Percentiles rank a stretch among this genome's conserved stretches.
Evolutionary conservation across 2,113 vertebrate genomes (phyloP).

Genomic region (Caranx ignobilis): DNA sequence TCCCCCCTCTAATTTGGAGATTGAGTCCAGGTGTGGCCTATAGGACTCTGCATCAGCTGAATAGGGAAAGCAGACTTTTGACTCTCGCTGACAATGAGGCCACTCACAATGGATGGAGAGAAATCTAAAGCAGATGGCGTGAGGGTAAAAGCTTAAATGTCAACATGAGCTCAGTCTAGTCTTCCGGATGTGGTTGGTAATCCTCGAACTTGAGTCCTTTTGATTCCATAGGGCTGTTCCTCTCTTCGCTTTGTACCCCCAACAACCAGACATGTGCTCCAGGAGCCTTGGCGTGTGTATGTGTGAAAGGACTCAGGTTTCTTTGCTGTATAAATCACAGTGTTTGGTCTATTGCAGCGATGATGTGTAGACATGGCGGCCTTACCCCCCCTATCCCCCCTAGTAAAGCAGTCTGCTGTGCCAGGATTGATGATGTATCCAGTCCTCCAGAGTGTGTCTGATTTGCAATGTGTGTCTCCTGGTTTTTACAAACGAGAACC

Average conservation of each 20-base stretch:
- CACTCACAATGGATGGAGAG: conserved; percentile 46
- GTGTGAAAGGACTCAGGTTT: conserved; percentile 24
- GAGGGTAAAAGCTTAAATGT: conserved; percentile 64
- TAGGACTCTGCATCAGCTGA: conserved; percentile 53
- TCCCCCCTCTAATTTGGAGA: conserved; percentile 60
- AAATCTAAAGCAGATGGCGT: conserved; percentile 76
- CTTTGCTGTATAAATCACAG: conserved; percentile 41
- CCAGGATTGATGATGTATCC: conserved; percentile 27
- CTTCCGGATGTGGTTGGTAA: conserved; percentile 72
- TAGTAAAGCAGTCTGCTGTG: conserved; percentile 4
- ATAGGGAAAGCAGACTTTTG: conserved; percentile 54
- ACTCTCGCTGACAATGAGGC: conserved; percentile 49
- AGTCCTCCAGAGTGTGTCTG: background rate
- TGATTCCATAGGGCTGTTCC: conserved; percentile 46
- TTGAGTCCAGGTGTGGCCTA: conserved; percentile 72
- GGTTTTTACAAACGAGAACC: conserved; percentile 20
- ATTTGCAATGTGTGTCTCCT: conserved; percentile 43
- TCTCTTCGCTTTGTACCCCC: conserved; percentile 25
- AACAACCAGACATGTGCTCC: conserved; percentile 49
- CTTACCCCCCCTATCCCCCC: background rate
- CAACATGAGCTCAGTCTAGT: conserved; percentile 68
- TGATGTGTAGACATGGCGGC: conserved; percentile 43
- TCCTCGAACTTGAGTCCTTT: conserved; percentile 55
- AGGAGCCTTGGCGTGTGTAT: background rate
- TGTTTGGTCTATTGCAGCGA: conserved; percentile 43